Evolutionary conservation across 2,797 vertebrate species (phyloP).

Genomic region (Tokudaia tokunoshimensis): DNA sequence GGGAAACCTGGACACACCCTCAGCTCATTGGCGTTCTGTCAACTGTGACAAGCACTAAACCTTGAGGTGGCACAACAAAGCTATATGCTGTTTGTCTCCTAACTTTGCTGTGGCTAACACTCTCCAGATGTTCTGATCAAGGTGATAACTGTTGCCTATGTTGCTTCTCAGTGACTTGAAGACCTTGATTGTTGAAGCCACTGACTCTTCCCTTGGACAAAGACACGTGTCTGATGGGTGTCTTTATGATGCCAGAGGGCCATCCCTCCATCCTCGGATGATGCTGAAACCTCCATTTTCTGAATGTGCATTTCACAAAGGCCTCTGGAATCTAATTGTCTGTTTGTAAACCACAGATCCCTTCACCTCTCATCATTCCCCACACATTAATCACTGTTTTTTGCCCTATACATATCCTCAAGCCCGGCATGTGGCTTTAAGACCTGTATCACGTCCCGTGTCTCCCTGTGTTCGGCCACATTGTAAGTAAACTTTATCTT

Average conservation of each 20-base stretch:
- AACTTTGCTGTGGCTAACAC: background rate
- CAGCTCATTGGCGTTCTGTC: background rate
- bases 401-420: background rate
- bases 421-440: background rate
- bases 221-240: background rate
- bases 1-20: background rate
- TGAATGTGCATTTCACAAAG: background rate
- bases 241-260: background rate
- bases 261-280: no score
- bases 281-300: background rate
- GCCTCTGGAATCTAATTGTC: background rate
- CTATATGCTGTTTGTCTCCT: background rate
- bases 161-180: background rate
- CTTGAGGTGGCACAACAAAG: background rate
- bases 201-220: background rate
- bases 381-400: background rate
- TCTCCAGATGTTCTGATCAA: background rate
- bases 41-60: background rate
- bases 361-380: background rate
- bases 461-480: no score
- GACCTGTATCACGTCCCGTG: background rate
- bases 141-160: background rate
- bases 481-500: background rate
- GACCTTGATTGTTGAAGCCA: background rate
- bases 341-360: background rate